These are phyloP conservation scores for Monochamus alternatus DNA, from an alignment of 2,888 invertebrate genomes.

Conservation along the genomic window DNA sequence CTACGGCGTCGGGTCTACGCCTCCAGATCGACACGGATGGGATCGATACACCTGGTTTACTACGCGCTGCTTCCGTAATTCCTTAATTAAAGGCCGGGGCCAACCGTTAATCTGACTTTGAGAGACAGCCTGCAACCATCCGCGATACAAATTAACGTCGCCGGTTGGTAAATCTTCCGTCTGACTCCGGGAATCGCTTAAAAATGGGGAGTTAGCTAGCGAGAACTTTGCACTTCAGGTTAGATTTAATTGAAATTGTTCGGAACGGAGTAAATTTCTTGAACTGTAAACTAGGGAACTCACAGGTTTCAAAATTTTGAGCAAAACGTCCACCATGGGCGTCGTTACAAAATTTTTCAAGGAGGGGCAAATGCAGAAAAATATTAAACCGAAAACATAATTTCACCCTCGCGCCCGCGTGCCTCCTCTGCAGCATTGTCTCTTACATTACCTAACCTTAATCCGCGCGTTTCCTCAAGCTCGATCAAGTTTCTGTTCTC, in stretches of 20 bases:
- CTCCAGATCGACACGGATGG: slow-evolving; percentile 15
- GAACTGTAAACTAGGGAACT: background rate
- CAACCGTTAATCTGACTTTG: slow-evolving; percentile 38
- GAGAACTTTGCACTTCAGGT: slow-evolving; percentile 19
- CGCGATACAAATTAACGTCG: slow-evolving; percentile 39
- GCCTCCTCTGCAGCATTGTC: no score
- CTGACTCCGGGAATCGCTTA: slow-evolving; percentile 31
- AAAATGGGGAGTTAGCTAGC: slow-evolving; percentile 23
- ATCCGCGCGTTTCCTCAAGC: no score
- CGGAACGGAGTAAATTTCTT: background rate
- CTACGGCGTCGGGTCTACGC: slow-evolving; percentile 8
- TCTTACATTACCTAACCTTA: no score
- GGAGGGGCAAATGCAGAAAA: no score
- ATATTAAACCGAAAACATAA: no score
- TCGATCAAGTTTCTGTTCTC: no score
- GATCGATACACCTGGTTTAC: slow-evolving; percentile 42
- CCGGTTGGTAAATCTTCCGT: slow-evolving; percentile 37
- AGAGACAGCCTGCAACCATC: slow-evolving; percentile 31
- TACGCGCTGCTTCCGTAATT: slow-evolving; percentile 29
- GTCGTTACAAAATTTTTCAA: no score
- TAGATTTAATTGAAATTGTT: slow-evolving; percentile 27
- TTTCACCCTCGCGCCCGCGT: no score
- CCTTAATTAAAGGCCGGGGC: slow-evolving; percentile 41
- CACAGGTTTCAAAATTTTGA: no score
- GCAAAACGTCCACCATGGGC: no score